Conservation (phyloP, 2,888 invertebrate genomes). For the Nomada ruficornis region DNA sequence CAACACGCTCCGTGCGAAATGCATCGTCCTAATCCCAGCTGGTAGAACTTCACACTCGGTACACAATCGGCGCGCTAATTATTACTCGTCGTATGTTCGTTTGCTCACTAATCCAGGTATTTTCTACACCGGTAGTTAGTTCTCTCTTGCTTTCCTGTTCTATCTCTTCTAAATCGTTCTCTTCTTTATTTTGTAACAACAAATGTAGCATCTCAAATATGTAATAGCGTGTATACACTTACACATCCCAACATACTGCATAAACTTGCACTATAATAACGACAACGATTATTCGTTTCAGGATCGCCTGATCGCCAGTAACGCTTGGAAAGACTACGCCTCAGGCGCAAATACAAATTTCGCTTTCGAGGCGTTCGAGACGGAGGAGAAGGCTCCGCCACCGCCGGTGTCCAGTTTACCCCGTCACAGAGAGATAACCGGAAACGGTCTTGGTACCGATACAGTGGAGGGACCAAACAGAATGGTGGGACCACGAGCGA, state of each 20-base stretch:
- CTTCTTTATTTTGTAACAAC: conserved; percentile 10
- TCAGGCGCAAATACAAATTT: conserved; percentile 92
- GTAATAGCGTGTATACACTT: too few species aligned
- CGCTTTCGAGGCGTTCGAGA: conserved; percentile 95
- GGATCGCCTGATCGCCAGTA: conserved; percentile 93
- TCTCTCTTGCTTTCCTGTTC: conserved; percentile 28
- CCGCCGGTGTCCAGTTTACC: conserved; percentile 82
- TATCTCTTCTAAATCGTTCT: background rate
- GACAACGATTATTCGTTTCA: conserved; percentile 81
- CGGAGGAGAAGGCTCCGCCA: conserved; percentile 88
- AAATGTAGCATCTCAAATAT: background rate
- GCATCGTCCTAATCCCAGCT: conserved; percentile 82
- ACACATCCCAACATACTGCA: background rate
- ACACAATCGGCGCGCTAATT: conserved; percentile 58
- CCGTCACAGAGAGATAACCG: conserved; percentile 77
- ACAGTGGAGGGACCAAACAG: conserved; percentile 64
- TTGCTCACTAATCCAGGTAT: conserved; percentile 72
- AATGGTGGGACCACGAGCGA: conserved; percentile 85
- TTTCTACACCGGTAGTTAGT: conserved; percentile 39
- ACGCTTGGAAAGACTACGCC: conserved; percentile 96
- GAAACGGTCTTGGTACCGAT: conserved; percentile 85
- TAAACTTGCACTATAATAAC: background rate
- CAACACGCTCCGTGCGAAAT: conserved; percentile 79
- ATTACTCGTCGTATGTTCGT: conserved; percentile 59
- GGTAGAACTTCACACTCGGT: conserved; percentile 75